Evolutionary conservation across 2,113 vertebrate species (phyloP).

Genomic region (Chiloscyllium plagiosum): DNA sequence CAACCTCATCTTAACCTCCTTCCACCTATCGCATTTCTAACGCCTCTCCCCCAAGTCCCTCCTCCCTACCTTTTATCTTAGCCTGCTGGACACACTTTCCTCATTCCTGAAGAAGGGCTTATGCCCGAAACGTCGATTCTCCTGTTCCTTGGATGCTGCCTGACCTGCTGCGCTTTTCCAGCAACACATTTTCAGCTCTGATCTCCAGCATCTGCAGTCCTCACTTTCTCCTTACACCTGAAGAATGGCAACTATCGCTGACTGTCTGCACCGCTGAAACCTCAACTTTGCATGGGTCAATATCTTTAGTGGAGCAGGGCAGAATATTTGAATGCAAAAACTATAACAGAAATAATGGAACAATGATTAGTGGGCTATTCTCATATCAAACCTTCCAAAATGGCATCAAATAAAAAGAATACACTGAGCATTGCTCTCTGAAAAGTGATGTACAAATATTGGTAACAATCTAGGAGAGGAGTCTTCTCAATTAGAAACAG

Average conservation of each 20-base stretch:
- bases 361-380: neutral
- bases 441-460: neutral
- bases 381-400: neutral
- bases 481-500: neutral
- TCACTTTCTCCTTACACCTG: neutral
- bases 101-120: too few species aligned
- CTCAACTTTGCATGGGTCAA: neutral
- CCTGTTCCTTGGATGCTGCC: too few species aligned
- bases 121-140: too few species aligned
- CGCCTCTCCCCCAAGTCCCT: too few species aligned
- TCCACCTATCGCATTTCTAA: too few species aligned
- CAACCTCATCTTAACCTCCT: too few species aligned
- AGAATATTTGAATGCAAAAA: neutral
- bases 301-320: neutral
- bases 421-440: neutral
- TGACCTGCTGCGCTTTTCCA: too few species aligned
- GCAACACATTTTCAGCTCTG: too few species aligned
- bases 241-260: neutral
- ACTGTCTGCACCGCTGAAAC: neutral
- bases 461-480: neutral
- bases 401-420: neutral
- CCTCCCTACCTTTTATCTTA: too few species aligned
- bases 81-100: too few species aligned
- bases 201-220: too few species aligned
- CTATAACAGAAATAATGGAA: neutral